Conservation (phyloP, 2,888 invertebrate species). For the Phasia obesa region DNA sequence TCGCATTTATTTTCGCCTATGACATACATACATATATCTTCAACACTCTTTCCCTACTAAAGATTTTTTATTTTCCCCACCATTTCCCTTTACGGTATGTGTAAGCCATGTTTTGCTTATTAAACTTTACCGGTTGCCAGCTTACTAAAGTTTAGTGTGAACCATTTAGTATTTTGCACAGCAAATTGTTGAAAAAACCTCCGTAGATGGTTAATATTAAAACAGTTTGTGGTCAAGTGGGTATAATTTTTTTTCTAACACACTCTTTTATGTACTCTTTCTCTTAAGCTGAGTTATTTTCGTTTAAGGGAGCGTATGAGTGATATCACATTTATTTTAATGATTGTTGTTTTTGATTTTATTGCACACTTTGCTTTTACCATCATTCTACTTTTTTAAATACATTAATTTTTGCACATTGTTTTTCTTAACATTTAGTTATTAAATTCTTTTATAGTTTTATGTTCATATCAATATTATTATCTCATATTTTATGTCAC, state of each 20-base stretch:
- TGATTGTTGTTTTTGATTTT: constrained; percentile 31
- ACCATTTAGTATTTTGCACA: no score
- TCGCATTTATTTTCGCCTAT: no score
- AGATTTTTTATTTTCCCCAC: no score
- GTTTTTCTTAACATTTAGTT: not conserved
- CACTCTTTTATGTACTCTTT: not conserved
- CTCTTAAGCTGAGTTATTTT: constrained; percentile 39
- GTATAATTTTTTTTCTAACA: not conserved
- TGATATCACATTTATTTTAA: constrained; percentile 55
- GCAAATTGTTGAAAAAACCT: no score
- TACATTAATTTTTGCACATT: not conserved
- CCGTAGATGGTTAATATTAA: no score
- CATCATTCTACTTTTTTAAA: constrained; percentile 21
- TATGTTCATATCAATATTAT: constrained; percentile 20
- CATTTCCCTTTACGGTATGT: no score
- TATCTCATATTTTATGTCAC: constrained; percentile 4
- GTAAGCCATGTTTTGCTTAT: no score
- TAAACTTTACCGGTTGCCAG: no score
- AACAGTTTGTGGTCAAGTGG: not conserved
- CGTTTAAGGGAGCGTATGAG: constrained; percentile 64
- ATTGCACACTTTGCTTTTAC: constrained; percentile 48
- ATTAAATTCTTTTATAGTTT: constrained; percentile 20
- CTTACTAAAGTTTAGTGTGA: no score
- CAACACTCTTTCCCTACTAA: no score
- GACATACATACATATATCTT: no score